Conservation (phyloP, 2,888 invertebrate genomes). For the Drosophila paramelanica region DNA sequence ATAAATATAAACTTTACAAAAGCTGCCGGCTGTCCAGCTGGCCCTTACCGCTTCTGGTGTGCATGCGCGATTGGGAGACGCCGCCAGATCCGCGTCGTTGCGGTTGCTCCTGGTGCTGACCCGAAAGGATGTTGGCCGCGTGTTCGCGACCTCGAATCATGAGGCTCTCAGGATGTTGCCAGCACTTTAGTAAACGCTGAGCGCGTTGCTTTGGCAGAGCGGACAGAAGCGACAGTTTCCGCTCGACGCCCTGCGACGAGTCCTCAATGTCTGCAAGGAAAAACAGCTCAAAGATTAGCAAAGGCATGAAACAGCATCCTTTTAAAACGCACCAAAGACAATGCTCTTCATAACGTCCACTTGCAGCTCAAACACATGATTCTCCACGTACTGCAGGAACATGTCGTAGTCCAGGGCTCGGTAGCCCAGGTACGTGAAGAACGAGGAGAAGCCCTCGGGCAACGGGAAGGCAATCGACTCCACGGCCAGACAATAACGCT, state of each 20-base stretch:
- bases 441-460: constrained; percentile 94
- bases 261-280: constrained; percentile 85
- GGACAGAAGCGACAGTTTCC: constrained; percentile 90
- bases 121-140: constrained; percentile 91
- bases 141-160: constrained; percentile 92
- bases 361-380: constrained; percentile 94
- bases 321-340: constrained; percentile 88
- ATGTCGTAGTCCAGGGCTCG: constrained; percentile 90
- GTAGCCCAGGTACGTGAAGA: constrained; percentile 94
- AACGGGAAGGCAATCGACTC: constrained; percentile 93
- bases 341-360: constrained; percentile 94
- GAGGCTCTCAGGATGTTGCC: constrained; percentile 91
- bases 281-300: neutral
- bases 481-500: constrained; percentile 92
- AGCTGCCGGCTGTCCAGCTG: too few species aligned
- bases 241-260: constrained; percentile 87
- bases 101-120: constrained; percentile 86
- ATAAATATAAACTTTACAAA: neutral
- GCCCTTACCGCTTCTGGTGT: constrained; percentile 67
- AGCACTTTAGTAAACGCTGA: constrained; percentile 91
- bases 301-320: too few species aligned
- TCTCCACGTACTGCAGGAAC: constrained; percentile 93
- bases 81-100: constrained; percentile 70
- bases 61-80: constrained; percentile 65
- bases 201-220: constrained; percentile 91